Base-by-base conservation (phyloP, 2,113 vertebrate genomes). In the Nicator chloris region DNA sequence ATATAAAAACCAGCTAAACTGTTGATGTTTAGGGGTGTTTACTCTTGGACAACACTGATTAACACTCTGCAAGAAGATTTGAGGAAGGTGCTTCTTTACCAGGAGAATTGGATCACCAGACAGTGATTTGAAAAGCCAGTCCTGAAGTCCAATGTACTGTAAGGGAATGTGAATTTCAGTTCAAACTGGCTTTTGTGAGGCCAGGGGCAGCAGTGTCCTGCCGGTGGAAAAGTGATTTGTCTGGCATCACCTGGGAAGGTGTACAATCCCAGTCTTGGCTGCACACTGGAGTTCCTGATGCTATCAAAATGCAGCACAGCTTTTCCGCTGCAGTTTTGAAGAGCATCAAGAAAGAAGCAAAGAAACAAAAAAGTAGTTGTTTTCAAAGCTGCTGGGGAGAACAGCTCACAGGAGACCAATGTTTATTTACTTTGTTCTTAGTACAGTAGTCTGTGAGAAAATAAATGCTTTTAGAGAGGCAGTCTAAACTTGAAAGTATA, bases 361-460 rank as follows among this genome's bases (percentile, higher is more conserved):
- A 88, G 64, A 61, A 87, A 59, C 30, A 90, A 86, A 92, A 66
- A 51, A 54, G 37, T 75, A 45, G 79, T 80, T 86, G 50, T 70
- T 92, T 96, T 86, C 64, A 70, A 95, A 96, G 92, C 81, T 93
- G 86, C 63, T 78, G 33, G 19, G 76, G 70, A 82, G 50, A 96
- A 76, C 90, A 95, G 96, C 63, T 96, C 95, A 93, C 27, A 27
- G 60, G 65, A 95, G 90, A 93, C 73, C 31, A 56, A 54, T 54
- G 45, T 85, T 86, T 94, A 64, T 96, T 97, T 91, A 57, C 64
- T 96, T 86, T 86, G 54, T 64, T 93, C 65, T 4, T 93, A n/a
- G 88, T 90, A 40, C 89, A 89, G 82, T 79, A 82, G 79, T 83
- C 81, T 70, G 65, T 40, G 65, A 95, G 59, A 96, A 97, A 97